Evolutionary conservation across 1,140 invertebrate genomes (phyloP).

Genomic region (Brachionus calyciflorus): DNA sequence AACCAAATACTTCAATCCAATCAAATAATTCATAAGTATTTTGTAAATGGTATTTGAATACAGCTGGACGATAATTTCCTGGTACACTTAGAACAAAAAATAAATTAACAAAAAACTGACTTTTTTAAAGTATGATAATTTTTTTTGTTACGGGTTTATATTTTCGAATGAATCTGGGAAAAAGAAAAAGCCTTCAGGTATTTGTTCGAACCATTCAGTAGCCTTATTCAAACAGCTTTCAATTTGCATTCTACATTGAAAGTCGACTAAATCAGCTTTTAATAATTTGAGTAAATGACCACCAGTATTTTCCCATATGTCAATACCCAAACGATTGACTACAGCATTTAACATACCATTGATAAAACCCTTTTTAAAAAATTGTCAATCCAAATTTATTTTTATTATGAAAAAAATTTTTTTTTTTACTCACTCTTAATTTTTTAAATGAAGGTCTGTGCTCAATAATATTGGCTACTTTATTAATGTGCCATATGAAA

Average conservation of each 20-base stretch:
- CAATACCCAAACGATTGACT: background rate
- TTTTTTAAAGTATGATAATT: background rate
- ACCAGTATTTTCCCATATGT: slow-evolving; percentile 12
- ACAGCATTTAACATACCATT: slow-evolving; percentile 1
- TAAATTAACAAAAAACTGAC: background rate
- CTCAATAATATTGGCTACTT: slow-evolving; percentile 32
- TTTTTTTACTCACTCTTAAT: background rate
- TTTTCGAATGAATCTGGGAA: background rate
- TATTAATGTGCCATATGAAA: slow-evolving; percentile 28
- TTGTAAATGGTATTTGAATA: slow-evolving; percentile 37
- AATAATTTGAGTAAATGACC: background rate
- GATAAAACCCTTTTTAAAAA: slow-evolving; percentile 1
- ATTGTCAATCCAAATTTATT: background rate
- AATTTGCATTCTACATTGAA: background rate
- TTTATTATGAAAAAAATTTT: background rate
- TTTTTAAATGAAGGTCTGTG: slow-evolving; percentile 17
- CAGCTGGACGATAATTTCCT: background rate
- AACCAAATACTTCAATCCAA: slow-evolving; percentile 8
- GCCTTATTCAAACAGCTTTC: background rate
- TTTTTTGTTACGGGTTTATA: background rate
- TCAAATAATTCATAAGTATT: slow-evolving; percentile 37
- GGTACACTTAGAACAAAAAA: background rate
- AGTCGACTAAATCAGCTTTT: background rate
- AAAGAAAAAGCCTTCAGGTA: slow-evolving; percentile 15
- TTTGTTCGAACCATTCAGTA: slow-evolving; percentile 1